phyloP scores from a whole-genome alignment of 1,140 invertebrate genomes.

The Hyles euphorbiae region DNA sequence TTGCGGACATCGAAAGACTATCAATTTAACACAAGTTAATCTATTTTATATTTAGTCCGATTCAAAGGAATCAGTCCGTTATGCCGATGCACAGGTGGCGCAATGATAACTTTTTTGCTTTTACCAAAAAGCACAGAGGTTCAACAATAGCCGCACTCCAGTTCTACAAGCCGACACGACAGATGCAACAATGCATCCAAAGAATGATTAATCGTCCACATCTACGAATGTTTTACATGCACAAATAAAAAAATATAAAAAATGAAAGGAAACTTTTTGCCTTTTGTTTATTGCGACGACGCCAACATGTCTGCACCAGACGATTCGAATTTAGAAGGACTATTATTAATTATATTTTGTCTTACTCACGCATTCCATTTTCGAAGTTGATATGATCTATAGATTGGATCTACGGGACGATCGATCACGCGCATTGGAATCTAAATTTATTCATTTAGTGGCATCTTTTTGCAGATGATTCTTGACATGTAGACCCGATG shows the following conservation, averaged over 20 bases:
- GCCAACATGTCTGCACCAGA: slow-evolving; percentile 70
- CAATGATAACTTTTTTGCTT: slow-evolving; percentile 41
- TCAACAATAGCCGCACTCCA: slow-evolving; percentile 51
- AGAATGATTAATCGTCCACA: slow-evolving; percentile 64
- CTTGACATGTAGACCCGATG: slow-evolving; percentile 39
- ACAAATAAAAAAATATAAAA: slow-evolving; percentile 52
- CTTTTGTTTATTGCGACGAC: slow-evolving; percentile 71
- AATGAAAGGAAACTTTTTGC: slow-evolving; percentile 62
- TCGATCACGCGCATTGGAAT: slow-evolving; percentile 68
- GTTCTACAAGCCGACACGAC: slow-evolving; percentile 53
- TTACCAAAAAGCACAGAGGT: slow-evolving; percentile 44
- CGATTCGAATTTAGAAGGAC: slow-evolving; percentile 67
- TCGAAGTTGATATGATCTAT: slow-evolving; percentile 71
- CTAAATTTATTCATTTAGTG: slow-evolving; percentile 72
- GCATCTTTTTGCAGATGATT: slow-evolving; percentile 63
- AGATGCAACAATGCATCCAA: slow-evolving; percentile 64
- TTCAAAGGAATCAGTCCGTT: slow-evolving; percentile 41
- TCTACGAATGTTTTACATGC: slow-evolving; percentile 62
- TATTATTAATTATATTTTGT: slow-evolving; percentile 76
- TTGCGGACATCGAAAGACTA: not conserved
- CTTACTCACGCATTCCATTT: slow-evolving; percentile 75
- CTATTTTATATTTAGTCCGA: slow-evolving; percentile 10
- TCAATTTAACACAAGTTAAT: not conserved
- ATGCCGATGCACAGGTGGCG: slow-evolving; percentile 60
- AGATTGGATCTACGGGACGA: slow-evolving; percentile 70